Evolutionary conservation across 2,797 vertebrate species (phyloP).

Genomic region (Allobates femoralis): DNA sequence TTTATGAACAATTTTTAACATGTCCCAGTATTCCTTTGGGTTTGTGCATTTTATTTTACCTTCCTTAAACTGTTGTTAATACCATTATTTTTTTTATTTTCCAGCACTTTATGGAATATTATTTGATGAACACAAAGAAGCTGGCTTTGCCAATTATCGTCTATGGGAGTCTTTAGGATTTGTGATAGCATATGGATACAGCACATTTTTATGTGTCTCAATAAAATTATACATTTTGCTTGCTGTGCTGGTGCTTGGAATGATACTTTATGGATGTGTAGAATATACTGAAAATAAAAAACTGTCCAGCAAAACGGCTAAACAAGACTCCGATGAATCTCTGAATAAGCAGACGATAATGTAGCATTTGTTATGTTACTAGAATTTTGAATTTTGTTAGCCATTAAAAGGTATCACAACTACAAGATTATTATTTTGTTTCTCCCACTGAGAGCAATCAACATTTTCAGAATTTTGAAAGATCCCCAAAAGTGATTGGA

Average conservation of each 20-base stretch:
- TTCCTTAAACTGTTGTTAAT: background rate
- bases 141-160: slow-evolving; percentile 92
- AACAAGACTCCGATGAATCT: slow-evolving; percentile 20
- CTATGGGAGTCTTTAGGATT: slow-evolving; percentile 94
- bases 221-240: slow-evolving; percentile 87
- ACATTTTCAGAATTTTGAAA: background rate
- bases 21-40: too few relatives aligned
- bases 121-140: slow-evolving; percentile 87
- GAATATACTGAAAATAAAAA: slow-evolving; percentile 79
- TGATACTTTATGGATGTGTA: slow-evolving; percentile 78
- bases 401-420: too few relatives aligned
- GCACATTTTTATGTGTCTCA: slow-evolving; percentile 84
- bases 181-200: slow-evolving; percentile 90
- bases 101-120: slow-evolving; percentile 89
- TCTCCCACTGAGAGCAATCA: too few relatives aligned
- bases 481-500: too few relatives aligned
- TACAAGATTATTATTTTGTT: too few relatives aligned
- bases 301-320: background rate
- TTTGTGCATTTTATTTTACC: background rate
- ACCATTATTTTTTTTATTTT: slow-evolving; percentile 7
- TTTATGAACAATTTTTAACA: background rate
- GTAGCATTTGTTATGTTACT: slow-evolving; percentile 39
- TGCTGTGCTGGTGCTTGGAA: slow-evolving; percentile 75
- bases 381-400: background rate
- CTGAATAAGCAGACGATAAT: background rate